Percentiles rank a stretch among this genome's conserved stretches.
Evolutionary conservation across 2,888 invertebrate species (phyloP).

Genomic region (Lacanobia oleracea): DNA sequence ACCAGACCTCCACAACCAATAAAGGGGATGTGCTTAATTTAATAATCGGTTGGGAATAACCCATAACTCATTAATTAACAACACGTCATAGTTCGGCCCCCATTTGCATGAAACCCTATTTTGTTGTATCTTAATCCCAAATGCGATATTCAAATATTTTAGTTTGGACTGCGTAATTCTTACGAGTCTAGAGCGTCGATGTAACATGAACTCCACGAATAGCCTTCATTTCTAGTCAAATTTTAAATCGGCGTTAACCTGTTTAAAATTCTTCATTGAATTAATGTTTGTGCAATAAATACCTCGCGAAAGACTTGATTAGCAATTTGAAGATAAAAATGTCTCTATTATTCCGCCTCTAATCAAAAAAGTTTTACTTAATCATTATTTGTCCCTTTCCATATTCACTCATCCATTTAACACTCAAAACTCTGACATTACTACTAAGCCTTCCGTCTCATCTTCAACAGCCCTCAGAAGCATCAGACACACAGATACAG

Average conservation of each 20-base stretch:
- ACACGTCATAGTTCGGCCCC: background rate
- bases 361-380: background rate
- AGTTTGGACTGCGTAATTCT: background rate
- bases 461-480: slow-evolving; percentile 92
- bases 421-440: background rate
- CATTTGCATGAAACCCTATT: background rate
- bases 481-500: slow-evolving; percentile 95
- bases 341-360: background rate
- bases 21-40: no score
- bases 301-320: background rate
- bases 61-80: background rate
- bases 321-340: no score
- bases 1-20: no score
- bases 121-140: background rate
- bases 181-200: background rate
- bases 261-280: background rate
- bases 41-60: no score
- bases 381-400: background rate
- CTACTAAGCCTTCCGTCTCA: slow-evolving; percentile 16
- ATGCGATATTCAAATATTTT: no score
- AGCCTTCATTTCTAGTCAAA: no score
- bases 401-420: slow-evolving; percentile 13
- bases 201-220: background rate
- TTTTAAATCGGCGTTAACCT: no score
- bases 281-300: background rate